A percentile compares a stretch with the other conserved stretches of the same genome.
phyloP scores from a whole-genome alignment of 2,797 vertebrate species.

The Ara ararauna region DNA sequence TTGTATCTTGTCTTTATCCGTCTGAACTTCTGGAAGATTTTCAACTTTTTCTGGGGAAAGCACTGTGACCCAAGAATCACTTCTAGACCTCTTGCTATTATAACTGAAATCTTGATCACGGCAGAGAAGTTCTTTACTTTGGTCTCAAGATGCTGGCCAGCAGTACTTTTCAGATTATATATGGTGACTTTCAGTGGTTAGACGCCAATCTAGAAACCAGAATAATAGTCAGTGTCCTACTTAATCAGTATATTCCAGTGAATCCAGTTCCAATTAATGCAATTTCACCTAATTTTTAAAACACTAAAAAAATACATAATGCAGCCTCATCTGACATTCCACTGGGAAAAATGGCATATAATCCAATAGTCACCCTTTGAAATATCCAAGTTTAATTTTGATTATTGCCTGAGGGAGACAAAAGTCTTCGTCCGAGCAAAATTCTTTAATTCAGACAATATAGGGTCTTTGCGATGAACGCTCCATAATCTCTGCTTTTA shows the following conservation, averaged over 20 bases:
- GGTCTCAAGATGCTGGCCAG: not conserved
- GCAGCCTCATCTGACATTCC: not conserved
- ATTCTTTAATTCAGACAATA: not conserved
- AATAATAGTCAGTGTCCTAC: not conserved
- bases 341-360: not conserved
- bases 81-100: not conserved
- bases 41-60: not conserved
- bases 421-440: not conserved
- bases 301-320: not conserved
- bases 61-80: not conserved
- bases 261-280: not conserved
- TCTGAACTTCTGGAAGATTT: not conserved
- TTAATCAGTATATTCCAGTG: not conserved
- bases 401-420: not conserved
- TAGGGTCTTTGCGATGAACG: not conserved
- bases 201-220: not conserved
- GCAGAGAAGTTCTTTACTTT: not conserved
- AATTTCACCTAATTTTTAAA: not conserved
- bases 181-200: not conserved
- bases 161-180: not conserved
- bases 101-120: not conserved
- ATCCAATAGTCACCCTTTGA: not conserved
- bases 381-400: slow-evolving; percentile 2
- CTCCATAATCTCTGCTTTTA: slow-evolving; percentile 1
- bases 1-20: not conserved